Percentiles rank a stretch among this genome's conserved stretches.
Evolutionary conservation across 2,888 invertebrate genomes (phyloP).

Genomic region (Pollenia angustigena): DNA sequence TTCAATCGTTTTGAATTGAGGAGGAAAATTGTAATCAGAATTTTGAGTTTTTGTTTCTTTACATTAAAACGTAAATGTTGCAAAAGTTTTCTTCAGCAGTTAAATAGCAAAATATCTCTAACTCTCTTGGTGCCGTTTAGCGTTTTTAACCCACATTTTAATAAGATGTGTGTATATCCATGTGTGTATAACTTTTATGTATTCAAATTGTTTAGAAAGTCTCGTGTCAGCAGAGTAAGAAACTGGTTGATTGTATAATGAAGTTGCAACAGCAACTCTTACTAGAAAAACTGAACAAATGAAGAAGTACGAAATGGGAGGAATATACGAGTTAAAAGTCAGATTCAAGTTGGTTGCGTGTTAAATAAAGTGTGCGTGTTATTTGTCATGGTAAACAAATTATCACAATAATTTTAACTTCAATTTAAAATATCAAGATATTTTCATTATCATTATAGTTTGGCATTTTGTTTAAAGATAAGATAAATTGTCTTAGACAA

Average conservation of each 20-base stretch:
- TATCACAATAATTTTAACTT: not conserved
- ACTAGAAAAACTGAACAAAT: not conserved
- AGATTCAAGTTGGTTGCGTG: not conserved
- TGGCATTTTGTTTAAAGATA: not conserved
- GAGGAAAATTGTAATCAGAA: too few relatives aligned
- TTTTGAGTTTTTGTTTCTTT: too few relatives aligned
- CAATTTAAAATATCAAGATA: not conserved
- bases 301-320: not conserved
- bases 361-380: slow-evolving; percentile 32
- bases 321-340: not conserved
- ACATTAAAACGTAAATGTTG: too few relatives aligned
- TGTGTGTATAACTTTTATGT: not conserved
- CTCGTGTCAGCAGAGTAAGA: slow-evolving; percentile 1
- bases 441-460: not conserved
- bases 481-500: not conserved
- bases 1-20: too few relatives aligned
- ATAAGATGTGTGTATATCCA: not conserved
- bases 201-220: slow-evolving; percentile 29
- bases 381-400: slow-evolving; percentile 40
- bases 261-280: not conserved
- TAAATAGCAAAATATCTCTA: too few relatives aligned
- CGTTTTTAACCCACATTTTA: too few relatives aligned
- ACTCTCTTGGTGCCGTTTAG: too few relatives aligned
- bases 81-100: too few relatives aligned
- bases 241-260: slow-evolving; percentile 26